Conservation (phyloP, 2,113 vertebrate species). For the Anarhynchus alexandrinus region DNA sequence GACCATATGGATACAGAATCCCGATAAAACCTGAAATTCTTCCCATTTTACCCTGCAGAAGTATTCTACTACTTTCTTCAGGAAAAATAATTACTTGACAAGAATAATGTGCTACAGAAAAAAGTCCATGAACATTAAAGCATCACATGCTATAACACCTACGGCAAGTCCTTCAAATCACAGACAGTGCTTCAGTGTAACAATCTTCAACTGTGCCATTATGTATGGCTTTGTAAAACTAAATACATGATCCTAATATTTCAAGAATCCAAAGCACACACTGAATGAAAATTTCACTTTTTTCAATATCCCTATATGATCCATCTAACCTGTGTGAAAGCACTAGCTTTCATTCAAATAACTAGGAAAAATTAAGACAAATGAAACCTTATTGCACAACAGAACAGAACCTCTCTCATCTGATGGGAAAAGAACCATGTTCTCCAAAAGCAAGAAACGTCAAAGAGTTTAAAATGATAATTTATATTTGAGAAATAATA, state of each 20-base stretch:
- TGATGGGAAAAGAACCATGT: neutral
- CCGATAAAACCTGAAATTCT: neutral
- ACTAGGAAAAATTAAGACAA: neutral
- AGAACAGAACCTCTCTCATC: neutral
- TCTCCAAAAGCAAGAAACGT: neutral
- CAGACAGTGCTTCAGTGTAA: neutral
- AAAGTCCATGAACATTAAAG: neutral
- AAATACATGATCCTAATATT: neutral
- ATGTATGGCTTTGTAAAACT: neutral
- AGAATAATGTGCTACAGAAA: neutral
- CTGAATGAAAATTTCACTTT: neutral
- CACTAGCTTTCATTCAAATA: neutral
- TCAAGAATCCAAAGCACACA: neutral
- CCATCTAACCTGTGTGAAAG: neutral
- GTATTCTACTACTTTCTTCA: neutral
- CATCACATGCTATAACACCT: neutral
- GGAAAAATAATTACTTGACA: constrained; percentile 14
- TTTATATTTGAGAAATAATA: neutral
- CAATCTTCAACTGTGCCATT: neutral
- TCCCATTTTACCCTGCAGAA: neutral
- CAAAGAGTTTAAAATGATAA: neutral
- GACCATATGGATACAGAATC: neutral
- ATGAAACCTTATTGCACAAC: neutral
- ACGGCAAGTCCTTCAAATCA: neutral
- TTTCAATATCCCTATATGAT: neutral